Base-by-base conservation (phyloP, 1,140 invertebrate species). In the Drosophila tristis region DNA sequence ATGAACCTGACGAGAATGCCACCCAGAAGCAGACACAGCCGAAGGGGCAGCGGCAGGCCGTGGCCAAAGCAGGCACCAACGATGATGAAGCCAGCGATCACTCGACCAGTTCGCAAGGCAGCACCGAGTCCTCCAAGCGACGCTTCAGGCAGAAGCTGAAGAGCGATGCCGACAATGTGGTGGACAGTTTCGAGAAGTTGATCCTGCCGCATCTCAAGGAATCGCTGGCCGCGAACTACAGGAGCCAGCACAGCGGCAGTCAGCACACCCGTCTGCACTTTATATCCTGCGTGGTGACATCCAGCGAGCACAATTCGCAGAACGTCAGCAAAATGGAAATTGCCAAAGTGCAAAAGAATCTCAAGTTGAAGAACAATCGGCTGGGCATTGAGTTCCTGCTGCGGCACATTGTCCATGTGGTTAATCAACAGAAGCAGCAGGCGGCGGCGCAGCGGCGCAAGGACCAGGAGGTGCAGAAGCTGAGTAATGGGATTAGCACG, bases 261-360 rank as follows among this genome's bases (percentile, higher is more conserved):
- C 23, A 64, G 1, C 65, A 76, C 5, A 78, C 56, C 3, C 76
- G 76, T 1, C 49, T 91, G 39, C 74, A 78, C 53, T 91, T 91
- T 29, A 91, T 91, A n/a, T 89, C 80, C 11, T 79, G 77, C 29
- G 78, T 91, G 13, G 85, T 90, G 4, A 91, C 86, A 8, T 91
- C 78, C 51, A 60, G 47, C 4, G 79, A 91, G 20, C 70, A 87
- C 47, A 91, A 91, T 31, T 45, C 79, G 0, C 50, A 74, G 11
- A 78, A 23, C 1, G 85, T 91, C 39, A 90, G 72, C 49, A 91
- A 91, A 68, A 54, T 50, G 0, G 55, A 90, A 20, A 72, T 91
- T 13, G 72, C 77, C 39, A 90, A 90, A 31, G 74, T 91, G 20
- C 90, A 91, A 43, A 71, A 62, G 25, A 91, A 90, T 74, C 74